Base-by-base conservation (phyloP, 1,140 invertebrate species). In the Solenopsis invicta region DNA sequence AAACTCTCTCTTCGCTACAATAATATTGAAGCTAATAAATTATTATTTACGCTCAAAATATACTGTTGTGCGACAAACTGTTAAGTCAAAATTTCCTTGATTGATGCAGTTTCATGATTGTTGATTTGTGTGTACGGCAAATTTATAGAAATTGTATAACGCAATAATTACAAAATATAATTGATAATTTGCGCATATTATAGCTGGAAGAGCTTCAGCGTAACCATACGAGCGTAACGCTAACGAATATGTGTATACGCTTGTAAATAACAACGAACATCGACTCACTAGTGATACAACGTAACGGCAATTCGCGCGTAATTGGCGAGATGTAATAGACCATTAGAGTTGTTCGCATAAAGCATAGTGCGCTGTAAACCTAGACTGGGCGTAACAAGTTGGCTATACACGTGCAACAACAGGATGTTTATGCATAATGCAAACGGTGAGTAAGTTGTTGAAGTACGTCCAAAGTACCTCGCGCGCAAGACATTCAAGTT, bases 371-470 rank as follows among this genome's bases (percentile, higher is more conserved):
- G 29, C 2, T 37, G 34, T 67, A 54, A 80, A 45, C n/a, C 10
- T 18, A 56, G 3, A 2, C n/a, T 45, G 16, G 16, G 16, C 34
- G 21, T 81, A 72, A 72, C 52, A 82, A 61, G 18, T 74, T 13
- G 18, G 29, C 29, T 29, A 6, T 41, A 29, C 21, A 82, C 8
- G 24, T 12, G 80, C 67, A 72, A 72, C 21, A 72, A 16, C 52
- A 6, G 37, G 18, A 82, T 82, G 66, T 82, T 82, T 82, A 48
- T 72, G 52, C 80, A 72, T 72, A 72, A 72, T 59, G 52, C 41
- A 82, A 72, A 59, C 16, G 16, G 3, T 29, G 34, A 41, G 0
- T 52, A 45, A 61, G 66, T 59, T 41, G 75, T 77, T 21, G 62
- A 37, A 52, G 12, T 45, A 37, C 56, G 9, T 82, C 12, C 67